phyloP scores from a whole-genome alignment of 1,140 invertebrate genomes.

The Leptestheria dahalacensis region DNA sequence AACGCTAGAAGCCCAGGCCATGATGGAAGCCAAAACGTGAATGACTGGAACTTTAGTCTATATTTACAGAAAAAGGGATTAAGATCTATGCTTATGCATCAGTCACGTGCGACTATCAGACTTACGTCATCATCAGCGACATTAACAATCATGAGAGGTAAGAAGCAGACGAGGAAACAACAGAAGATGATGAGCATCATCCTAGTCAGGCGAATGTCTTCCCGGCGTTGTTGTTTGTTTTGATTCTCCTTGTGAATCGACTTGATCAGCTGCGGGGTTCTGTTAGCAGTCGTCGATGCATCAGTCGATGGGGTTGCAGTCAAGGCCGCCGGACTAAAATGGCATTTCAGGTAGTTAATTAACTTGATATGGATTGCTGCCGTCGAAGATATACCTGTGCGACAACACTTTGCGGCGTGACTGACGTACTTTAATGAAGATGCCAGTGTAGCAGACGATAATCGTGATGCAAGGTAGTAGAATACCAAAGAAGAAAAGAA shows the following conservation, averaged over 20 bases:
- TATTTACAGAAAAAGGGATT: not conserved
- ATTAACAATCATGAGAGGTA: conserved; percentile 71
- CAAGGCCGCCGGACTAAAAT: not conserved
- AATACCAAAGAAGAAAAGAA: conserved; percentile 66
- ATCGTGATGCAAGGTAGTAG: conserved; percentile 64
- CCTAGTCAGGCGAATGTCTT: conserved; percentile 65
- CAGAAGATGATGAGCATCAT: conserved; percentile 73
- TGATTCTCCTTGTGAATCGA: not conserved
- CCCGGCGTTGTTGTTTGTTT: conserved; percentile 27
- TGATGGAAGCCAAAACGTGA: conserved; percentile 60
- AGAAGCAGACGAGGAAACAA: conserved; percentile 64
- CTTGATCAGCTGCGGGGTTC: not conserved
- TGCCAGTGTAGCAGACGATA: conserved; percentile 65
- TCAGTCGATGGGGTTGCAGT: not conserved
- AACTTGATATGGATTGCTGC: not conserved
- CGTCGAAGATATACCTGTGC: conserved; percentile 34
- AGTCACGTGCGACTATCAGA: too few relatives aligned
- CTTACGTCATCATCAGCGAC: conserved; percentile 53
- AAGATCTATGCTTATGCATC: too few relatives aligned
- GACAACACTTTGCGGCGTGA: conserved; percentile 51
- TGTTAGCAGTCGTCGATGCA: not conserved
- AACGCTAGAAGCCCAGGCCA: conserved; percentile 71
- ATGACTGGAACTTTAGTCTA: conserved; percentile 44
- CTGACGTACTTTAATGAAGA: conserved; percentile 58
- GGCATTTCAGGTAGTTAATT: not conserved